Evolutionary conservation across 2,797 vertebrate species (phyloP).

Genomic region (Parauchenoglanis punctatus): DNA sequence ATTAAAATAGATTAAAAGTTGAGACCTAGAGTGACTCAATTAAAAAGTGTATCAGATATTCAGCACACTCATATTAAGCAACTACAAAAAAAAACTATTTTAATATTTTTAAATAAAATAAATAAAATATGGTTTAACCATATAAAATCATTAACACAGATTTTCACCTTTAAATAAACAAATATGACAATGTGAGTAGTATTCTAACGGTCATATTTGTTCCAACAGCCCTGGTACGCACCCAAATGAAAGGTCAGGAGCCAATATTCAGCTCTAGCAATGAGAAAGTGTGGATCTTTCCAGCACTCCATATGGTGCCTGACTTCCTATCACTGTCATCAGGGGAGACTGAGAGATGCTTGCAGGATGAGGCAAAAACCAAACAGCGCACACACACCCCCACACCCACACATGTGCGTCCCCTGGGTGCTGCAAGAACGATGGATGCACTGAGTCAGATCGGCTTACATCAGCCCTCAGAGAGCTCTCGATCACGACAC

Average conservation of each 20-base stretch:
- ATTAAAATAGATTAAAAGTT: background rate
- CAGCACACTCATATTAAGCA: background rate
- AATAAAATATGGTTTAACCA: background rate
- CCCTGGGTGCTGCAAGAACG: conserved; percentile 49
- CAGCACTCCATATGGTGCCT: conserved; percentile 16
- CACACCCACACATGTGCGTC: conserved; percentile 21
- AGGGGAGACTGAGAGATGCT: conserved; percentile 39
- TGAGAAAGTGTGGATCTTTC: conserved; percentile 29
- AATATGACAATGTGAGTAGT: background rate
- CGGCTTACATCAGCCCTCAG: conserved; percentile 73
- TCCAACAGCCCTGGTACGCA: background rate
- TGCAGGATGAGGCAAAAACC: conserved; percentile 42
- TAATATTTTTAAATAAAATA: background rate
- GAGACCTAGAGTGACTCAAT: background rate
- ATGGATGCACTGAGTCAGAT: conserved; percentile 75
- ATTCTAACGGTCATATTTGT: background rate
- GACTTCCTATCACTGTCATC: conserved; percentile 48
- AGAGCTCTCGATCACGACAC: conserved; percentile 61
- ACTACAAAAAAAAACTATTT: background rate
- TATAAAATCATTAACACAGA: background rate
- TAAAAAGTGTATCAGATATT: background rate
- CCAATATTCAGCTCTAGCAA: conserved; percentile 16
- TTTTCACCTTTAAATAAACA: background rate
- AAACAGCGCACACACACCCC: background rate
- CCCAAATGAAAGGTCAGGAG: conserved; percentile 43